Evolutionary conservation across 92 coral and sea anemone species (phyloP), one percentile per base, ranked within the genome.

Genomic region (Galaxea fascicularis): DNA sequence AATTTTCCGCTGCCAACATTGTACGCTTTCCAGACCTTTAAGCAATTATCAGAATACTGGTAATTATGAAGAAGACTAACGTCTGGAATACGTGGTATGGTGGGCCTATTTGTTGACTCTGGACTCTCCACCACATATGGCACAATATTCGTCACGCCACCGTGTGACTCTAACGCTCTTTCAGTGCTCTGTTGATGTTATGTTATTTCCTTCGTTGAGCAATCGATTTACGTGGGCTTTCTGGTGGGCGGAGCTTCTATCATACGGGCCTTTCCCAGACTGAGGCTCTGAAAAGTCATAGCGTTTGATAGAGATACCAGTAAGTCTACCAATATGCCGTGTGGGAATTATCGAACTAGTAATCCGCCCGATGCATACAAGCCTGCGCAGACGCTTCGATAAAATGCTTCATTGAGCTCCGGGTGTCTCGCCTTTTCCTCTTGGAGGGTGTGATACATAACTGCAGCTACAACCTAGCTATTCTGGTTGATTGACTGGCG

Each of bases 381-480:
- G 46, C 93, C 93, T 27, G 90, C 93, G 56, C 89, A 85, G 73
- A 80, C 90, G 59, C 90, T 80, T 30, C 90, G 87, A 60, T 84
- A 90, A 49, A 46, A 65, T 59, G 93, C 90, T 76, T 82, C n/a
- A n/a, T n/a, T n/a, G n/a, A n/a, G n/a, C n/a, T n/a, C n/a, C n/a
- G n/a, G n/a, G n/a, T n/a, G n/a, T n/a, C n/a, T n/a, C n/a, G 68
- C 11, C 29, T 90, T 85, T 57, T 82, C 90, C 31, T 77, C 82
- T 77, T 89, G 71, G 26, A 89, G 89, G 41, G 89, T 78, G 58
- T 77, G 84, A 63, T 21, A 5, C 84, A 88, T 64, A 58, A 88
- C 72, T 29, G 92, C 84, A 45, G 92, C 81, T 57, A 84, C 78
- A 17, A 54, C 76, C 27, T 69, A 77, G 71, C 92, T 66, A 80